A percentile compares a stretch with the other conserved stretches of the same genome.
Evolutionary conservation across 2,113 vertebrate genomes (phyloP).

Genomic region (Montifringilla adamsi): DNA sequence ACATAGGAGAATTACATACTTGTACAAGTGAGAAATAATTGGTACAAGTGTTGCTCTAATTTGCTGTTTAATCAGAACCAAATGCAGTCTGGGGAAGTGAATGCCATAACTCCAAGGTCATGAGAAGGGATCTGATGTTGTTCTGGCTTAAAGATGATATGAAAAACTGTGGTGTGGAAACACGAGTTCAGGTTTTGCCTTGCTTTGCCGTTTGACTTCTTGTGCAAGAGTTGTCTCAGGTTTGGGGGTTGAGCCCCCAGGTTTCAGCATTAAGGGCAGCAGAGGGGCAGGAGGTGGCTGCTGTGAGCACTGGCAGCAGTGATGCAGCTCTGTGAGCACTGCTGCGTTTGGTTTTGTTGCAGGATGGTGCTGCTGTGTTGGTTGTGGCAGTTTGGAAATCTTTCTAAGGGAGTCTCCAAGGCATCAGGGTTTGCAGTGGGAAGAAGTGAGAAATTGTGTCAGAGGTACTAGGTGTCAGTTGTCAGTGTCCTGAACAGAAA

Average conservation of each 20-base stretch:
- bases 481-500: background rate
- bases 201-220: background rate
- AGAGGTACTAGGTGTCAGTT: background rate
- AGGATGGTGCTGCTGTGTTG: background rate
- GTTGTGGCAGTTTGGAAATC: rapidly evolving
- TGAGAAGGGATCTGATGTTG: background rate
- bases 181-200: background rate
- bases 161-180: background rate
- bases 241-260: background rate
- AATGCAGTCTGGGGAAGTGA: constrained; percentile 30
- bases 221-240: background rate
- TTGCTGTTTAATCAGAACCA: constrained; percentile 52
- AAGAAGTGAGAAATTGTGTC: background rate
- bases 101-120: rapidly evolving
- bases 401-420: background rate
- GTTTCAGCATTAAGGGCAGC: background rate
- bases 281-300: background rate
- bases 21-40: constrained; percentile 47
- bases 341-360: background rate
- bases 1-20: constrained; percentile 44
- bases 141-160: background rate
- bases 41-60: constrained; percentile 31
- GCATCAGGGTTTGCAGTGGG: background rate
- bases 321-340: background rate
- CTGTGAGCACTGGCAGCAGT: rapidly evolving